Base-by-base conservation (phyloP, 2,888 invertebrate genomes). In the Horisme vitalbata region DNA sequence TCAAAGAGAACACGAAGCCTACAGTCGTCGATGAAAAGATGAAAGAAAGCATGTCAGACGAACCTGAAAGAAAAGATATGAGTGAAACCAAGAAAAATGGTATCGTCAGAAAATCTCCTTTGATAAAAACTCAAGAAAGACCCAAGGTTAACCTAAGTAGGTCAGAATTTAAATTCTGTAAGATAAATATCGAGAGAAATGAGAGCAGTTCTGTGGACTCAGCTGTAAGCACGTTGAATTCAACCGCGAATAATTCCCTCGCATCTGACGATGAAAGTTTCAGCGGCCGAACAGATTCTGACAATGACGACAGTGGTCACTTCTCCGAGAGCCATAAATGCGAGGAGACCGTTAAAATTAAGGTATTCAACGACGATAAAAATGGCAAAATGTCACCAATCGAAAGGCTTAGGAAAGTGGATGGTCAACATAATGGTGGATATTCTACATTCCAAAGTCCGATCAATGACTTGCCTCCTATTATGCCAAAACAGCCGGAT, bases 91-190 rank as follows among this genome's bases (percentile, higher is more conserved):
- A 88, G 59, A 90, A 90, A 66, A 90, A 88, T 54, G 71, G 79
- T 31, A 80, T 90, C 34, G 77, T 84, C 5, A 87, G 94, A 65
- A 92, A 93, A 60, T 89, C 91, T 1, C 93, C 94, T 20, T 87
- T 94, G 61, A 91, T 91, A 57, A 92, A 93, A 79, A 93, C 93
- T 56, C 91, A 92, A 56, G 91, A 93, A 60, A 91, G 94, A 63
- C 93, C 93, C 34, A 92, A 93, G 71, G 91, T 94, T 47, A 93
- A 91, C 60, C 79, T 92, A 41, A 76, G 86, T 61, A 76, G 89
- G 54, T 81, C 90, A 44, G 90, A 90, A 63, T 90, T 90, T 65
- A 90, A 90, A 64, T 90, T 90, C 62, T 90, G 90, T 64, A 90
- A 90, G 63, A 90, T 90, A 37, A 90, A 89, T 61, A 85, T 90